phyloP scores from a whole-genome alignment of 30 jellyfish, hydroid and myxozoan genomes.

The Cassiopea andromeda region DNA sequence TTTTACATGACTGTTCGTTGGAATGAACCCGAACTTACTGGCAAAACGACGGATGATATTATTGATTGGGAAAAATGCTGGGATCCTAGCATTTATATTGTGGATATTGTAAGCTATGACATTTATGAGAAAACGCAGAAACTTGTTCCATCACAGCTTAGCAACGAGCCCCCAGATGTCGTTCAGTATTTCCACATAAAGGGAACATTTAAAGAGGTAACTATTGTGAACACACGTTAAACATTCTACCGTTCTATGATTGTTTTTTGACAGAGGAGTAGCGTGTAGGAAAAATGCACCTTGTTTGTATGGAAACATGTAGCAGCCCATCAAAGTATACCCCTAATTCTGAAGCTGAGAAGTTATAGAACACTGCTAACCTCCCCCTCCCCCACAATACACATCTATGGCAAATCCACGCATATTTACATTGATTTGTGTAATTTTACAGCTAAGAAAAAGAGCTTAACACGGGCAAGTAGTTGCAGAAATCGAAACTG shows the following conservation, averaged over 20 bases:
- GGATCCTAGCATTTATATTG: slow-evolving; percentile 52
- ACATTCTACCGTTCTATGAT: neutral
- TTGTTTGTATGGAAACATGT: no score
- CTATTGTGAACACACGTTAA: neutral
- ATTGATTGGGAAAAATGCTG: slow-evolving; percentile 40
- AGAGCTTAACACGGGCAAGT: no score
- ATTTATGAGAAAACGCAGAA: slow-evolving; percentile 14
- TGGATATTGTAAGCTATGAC: slow-evolving; percentile 17
- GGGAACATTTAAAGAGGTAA: slow-evolving; percentile 53
- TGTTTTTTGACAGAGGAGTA: no score
- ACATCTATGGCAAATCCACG: no score
- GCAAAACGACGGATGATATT: neutral
- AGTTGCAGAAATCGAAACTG: no score
- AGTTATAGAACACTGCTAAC: no score
- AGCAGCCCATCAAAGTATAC: no score
- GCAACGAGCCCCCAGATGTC: slow-evolving; percentile 20
- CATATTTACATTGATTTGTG: no score
- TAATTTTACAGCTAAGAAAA: no score
- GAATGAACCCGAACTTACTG: slow-evolving; percentile 31
- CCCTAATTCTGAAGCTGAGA: no score
- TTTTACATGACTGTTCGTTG: slow-evolving; percentile 44
- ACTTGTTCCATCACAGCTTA: neutral
- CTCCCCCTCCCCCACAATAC: no score
- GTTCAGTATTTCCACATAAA: slow-evolving; percentile 44
- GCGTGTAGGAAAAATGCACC: no score